A percentile compares a stretch with the other conserved stretches of the same genome.
Conservation (phyloP, 2,113 vertebrate genomes). For the Oryzias celebensis region DNA sequence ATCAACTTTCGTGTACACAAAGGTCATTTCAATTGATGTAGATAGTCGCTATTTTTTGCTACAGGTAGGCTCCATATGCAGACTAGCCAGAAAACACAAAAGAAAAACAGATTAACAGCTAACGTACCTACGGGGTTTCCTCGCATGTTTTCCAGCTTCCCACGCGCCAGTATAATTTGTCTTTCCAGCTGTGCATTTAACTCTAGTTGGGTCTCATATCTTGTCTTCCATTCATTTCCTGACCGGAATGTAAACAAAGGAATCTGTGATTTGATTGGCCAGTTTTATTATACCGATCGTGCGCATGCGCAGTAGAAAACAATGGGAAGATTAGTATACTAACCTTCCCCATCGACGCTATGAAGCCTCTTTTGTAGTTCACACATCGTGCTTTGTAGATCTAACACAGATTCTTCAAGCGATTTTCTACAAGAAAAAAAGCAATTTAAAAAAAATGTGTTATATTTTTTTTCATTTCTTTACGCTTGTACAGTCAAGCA, state of each 20-base stretch:
- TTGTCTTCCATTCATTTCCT: conserved; percentile 88
- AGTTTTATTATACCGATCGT: too few relatives aligned
- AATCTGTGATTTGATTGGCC: not conserved
- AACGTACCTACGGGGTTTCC: conserved; percentile 82
- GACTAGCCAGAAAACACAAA: too few relatives aligned
- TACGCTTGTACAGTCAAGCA: not conserved
- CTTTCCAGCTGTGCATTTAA: conserved; percentile 84
- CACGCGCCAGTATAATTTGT: conserved; percentile 79
- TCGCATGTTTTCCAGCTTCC: conserved; percentile 77
- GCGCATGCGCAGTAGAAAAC: not conserved
- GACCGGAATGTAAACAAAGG: not conserved
- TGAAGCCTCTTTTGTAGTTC: conserved; percentile 70
- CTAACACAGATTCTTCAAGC: conserved; percentile 70
- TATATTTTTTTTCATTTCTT: not conserved
- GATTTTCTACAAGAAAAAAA: conserved; percentile 56
- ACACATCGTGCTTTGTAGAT: conserved; percentile 61
- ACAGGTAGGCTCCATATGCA: too few relatives aligned
- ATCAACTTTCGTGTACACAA: too few relatives aligned
- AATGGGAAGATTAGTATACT: not conserved
- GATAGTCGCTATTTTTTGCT: too few relatives aligned
- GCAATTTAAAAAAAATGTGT: not conserved
- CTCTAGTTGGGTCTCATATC: conserved; percentile 85
- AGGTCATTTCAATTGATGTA: too few relatives aligned
- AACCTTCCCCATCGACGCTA: conserved; percentile 68
- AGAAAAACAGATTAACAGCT: not conserved